phyloP scores from a whole-genome alignment of 2,113 vertebrate species.

The Lagenorhynchus albirostris region DNA sequence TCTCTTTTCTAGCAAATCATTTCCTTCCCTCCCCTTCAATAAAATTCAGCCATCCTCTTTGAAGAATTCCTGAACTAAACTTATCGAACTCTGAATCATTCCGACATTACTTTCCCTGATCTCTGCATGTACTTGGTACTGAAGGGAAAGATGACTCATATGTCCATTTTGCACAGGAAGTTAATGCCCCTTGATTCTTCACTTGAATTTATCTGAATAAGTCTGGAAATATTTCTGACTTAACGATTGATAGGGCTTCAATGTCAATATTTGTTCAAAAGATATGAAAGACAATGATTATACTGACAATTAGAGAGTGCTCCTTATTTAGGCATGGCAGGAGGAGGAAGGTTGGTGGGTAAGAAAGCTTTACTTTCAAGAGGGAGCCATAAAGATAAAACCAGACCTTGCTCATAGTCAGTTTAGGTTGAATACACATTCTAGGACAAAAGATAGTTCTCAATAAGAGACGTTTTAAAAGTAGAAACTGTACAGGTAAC shows the following conservation, averaged over 20 bases:
- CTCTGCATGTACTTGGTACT: background rate
- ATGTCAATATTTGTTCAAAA: background rate
- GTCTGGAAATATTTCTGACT: background rate
- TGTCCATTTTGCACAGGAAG: background rate
- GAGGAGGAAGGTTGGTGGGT: background rate
- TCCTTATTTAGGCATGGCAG: background rate
- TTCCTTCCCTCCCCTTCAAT: background rate
- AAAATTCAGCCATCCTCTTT: background rate
- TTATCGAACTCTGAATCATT: background rate
- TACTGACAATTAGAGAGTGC: background rate
- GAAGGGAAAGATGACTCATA: background rate
- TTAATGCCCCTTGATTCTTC: background rate
- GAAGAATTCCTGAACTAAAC: background rate
- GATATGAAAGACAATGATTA: background rate
- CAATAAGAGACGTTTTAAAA: background rate
- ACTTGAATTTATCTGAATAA: background rate
- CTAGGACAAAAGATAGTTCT: background rate
- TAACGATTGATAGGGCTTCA: background rate
- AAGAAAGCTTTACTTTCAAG: slow-evolving; percentile 1
- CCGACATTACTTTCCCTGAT: background rate
- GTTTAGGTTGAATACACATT: background rate
- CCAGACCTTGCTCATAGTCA: background rate
- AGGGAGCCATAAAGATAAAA: background rate
- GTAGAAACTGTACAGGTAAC: background rate
- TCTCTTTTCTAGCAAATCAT: background rate